A percentile compares a stretch with the other conserved stretches of the same genome.
Conservation (phyloP, 2,797 vertebrate genomes). For the Botia kubotai region DNA sequence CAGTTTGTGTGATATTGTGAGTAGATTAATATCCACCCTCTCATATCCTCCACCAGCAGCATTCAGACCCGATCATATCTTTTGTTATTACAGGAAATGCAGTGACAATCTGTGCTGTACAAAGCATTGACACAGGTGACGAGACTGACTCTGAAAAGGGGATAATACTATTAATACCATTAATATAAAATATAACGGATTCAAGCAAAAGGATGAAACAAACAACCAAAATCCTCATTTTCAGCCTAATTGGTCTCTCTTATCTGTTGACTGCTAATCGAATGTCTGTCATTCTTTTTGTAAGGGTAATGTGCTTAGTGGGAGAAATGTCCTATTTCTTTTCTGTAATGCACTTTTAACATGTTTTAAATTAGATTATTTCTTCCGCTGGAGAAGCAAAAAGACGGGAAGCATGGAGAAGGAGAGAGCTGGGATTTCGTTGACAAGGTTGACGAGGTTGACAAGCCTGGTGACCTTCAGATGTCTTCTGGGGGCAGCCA, state of each 20-base stretch:
- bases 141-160: slow-evolving; percentile 24
- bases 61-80: slow-evolving; percentile 43
- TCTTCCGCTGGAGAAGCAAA: not conserved
- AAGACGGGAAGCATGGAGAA: slow-evolving; percentile 1
- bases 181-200: slow-evolving; percentile 12
- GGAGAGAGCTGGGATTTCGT: slow-evolving; percentile 25
- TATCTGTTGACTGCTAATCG: slow-evolving; percentile 25
- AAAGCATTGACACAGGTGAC: not conserved
- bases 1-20: slow-evolving; percentile 11
- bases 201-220: too few relatives aligned
- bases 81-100: slow-evolving; percentile 38
- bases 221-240: slow-evolving; percentile 17
- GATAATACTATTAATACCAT: too few relatives aligned
- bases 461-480: slow-evolving; percentile 33
- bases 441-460: slow-evolving; percentile 2
- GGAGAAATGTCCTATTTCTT: slow-evolving; percentile 5
- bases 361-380: slow-evolving; percentile 37
- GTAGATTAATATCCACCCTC: slow-evolving; percentile 31
- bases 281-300: slow-evolving; percentile 6
- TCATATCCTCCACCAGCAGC: slow-evolving; percentile 43
- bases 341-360: slow-evolving; percentile 36
- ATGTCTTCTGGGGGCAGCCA: slow-evolving; percentile 30
- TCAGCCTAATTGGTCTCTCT: slow-evolving; percentile 15
- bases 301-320: slow-evolving; percentile 14
- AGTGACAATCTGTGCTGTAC: not conserved